phyloP scores from a whole-genome alignment of 2,113 vertebrate genomes.

The Halcyon malimbica region DNA sequence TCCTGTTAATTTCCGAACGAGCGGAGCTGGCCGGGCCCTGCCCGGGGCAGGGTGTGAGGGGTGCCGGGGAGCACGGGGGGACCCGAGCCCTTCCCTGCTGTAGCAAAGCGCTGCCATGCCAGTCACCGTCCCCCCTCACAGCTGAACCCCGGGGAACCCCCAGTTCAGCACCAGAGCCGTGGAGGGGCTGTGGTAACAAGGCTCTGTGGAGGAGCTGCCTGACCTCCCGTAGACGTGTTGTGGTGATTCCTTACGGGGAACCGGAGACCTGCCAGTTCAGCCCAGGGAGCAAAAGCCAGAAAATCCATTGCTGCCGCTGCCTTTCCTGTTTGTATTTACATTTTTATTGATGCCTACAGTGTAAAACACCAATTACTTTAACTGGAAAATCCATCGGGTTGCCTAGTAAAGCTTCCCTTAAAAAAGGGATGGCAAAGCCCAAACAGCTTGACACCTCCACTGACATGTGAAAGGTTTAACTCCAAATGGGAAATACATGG shows the following conservation, averaged over 20 bases:
- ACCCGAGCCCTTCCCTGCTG: accelerated
- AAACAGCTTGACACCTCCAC: neutral
- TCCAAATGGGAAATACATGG: neutral
- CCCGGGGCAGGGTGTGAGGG: accelerated
- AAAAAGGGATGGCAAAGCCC: neutral
- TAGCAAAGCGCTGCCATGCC: neutral
- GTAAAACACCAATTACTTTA: slow-evolving; percentile 47
- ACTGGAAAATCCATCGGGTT: neutral
- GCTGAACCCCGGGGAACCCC: neutral
- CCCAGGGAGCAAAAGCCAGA: neutral
- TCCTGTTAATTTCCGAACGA: neutral
- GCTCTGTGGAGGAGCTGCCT: neutral
- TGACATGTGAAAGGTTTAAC: neutral
- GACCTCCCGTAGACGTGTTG: accelerated
- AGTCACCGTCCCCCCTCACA: accelerated
- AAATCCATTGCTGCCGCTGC: neutral
- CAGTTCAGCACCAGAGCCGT: accelerated
- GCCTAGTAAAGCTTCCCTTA: neutral
- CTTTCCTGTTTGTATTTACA: neutral
- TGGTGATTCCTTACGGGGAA: neutral
- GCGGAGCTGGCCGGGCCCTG: neutral
- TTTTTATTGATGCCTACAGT: neutral
- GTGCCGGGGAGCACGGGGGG: accelerated
- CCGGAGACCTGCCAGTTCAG: neutral
- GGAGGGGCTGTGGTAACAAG: neutral